Evolutionary conservation across 2,888 invertebrate species (phyloP), one percentile per base, ranked within the genome.

Genomic region (Cheilosia urbana): DNA sequence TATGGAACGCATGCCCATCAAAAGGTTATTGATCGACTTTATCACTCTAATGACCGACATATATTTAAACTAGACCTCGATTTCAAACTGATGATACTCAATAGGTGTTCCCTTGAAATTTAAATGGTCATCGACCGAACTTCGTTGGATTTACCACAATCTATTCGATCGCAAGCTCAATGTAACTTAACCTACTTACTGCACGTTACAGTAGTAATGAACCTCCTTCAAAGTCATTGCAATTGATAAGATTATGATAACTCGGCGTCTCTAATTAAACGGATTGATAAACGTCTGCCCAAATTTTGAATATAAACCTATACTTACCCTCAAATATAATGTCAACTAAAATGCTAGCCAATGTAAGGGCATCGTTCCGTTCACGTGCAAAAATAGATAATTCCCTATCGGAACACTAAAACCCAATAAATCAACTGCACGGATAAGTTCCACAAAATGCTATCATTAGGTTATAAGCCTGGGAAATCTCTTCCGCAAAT

Each of bases 311-410:
- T 13, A 37, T 37, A 4, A 13, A 37, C 13, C 4, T 4, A 11
- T 37, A 37, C 13, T 37, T 37, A 34, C 2, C 11, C 34, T 37
- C 3, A 37, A 37, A 37, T 37, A 13, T 4, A 37, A 37, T 7
- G 19, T 37, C 57, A 34, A 11, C 1, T 1, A n/a, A 60, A 42
- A 60, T n/a, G 21, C 9, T 30, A 19, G 53, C 34, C 49, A 30
- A 30, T 30, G 19, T 34, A 69, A 27, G 37, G 45, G n/a, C 47
- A 30, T 9, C 30, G 30, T 30, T 30, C 71, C 71, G 60, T 72
- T 40, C 60, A 72, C 71, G 71, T 72, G 71, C 60, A 51, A 21
- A 51, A 37, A n/a, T 19, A 49, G 27, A 72, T 72, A 40, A 60
- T 17, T 47, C 60, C 11, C 30, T 51, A 58, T 49, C 49, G 37